Evolutionary conservation across 2,888 invertebrate species (phyloP), one percentile per base, ranked within the genome.

Genomic region (Catocala sponsa): DNA sequence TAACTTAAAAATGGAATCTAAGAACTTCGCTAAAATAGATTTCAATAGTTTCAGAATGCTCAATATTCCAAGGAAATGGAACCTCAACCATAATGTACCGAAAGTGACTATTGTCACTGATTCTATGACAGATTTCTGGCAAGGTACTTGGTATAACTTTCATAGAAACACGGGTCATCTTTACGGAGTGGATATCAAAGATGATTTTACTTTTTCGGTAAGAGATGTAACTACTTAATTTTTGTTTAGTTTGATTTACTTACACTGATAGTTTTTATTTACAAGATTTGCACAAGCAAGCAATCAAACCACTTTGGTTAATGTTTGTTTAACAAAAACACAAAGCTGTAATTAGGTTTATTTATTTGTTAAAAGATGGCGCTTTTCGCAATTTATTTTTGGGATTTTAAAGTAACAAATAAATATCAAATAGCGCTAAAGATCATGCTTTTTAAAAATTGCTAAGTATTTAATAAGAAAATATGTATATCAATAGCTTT

Each of bases 41-140:
- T 44, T 87, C 13, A 43, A 46, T 1, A 69, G 84, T 54, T 91
- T 86, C 55, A 83, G 76, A 65, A 92, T 92, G 92, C 52, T 91
- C 12, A 92, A 92, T 69, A 84, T 89, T 63, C 92, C 92, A 25
- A 70, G 72, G 5, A 63, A 69, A 12, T 92, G 91, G 91, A 74
- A 63, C 15, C 35, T 76, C n/a, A 52, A 56, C 4, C 65, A 74
- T 13, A 74, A 84, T 13, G 61, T 48, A 33, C 69, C 25, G 4
- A 25, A 25, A 25, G 25, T 91, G 4, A 71, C 79, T 62, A 79
- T 90, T 7, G 83, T 70, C 6, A 91, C 90, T 1, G 84, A 90
- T n/a, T 78, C 85, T n/a, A 81, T 81, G 51, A 86, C 88, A 0
- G 92, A 92, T 68, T 92, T 91, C 68, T 92, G 92, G 92, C 89